These are phyloP conservation scores for Artemisiospiza belli DNA, from an alignment of 2,113 vertebrate genomes.

Conservation along the genomic window DNA sequence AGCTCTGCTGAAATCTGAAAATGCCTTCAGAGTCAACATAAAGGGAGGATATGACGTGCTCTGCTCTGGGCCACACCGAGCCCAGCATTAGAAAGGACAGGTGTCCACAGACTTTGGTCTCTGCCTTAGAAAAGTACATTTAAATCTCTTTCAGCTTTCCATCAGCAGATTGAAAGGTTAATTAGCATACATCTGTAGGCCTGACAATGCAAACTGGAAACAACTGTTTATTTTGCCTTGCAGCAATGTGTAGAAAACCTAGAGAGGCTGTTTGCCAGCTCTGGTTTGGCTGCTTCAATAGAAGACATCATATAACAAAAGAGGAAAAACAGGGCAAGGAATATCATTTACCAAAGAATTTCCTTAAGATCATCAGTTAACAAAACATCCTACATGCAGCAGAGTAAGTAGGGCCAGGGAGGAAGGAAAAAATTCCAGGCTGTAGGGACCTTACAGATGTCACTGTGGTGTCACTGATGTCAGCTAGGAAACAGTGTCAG, in stretches of 20 bases:
- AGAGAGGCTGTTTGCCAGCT: slow-evolving; percentile 38
- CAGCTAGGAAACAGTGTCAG: neutral
- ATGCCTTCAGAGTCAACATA: slow-evolving; percentile 14
- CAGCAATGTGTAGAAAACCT: slow-evolving; percentile 37
- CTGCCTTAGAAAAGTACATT: neutral
- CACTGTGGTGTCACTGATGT: neutral
- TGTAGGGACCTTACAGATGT: neutral
- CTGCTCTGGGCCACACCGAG: neutral
- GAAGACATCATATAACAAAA: slow-evolving; percentile 8
- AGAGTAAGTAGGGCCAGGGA: neutral
- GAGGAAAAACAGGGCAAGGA: neutral
- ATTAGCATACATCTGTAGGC: slow-evolving; percentile 46
- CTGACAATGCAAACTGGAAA: slow-evolving; percentile 33
- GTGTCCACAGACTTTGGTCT: slow-evolving; percentile 1
- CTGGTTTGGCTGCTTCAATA: slow-evolving; percentile 24
- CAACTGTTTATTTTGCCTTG: slow-evolving; percentile 64
- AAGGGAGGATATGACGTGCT: neutral
- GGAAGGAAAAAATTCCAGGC: neutral
- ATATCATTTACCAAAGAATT: neutral
- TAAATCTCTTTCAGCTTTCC: slow-evolving; percentile 20
- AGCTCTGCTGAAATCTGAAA: slow-evolving; percentile 8
- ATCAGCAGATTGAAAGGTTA: slow-evolving; percentile 5
- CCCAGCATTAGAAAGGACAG: neutral
- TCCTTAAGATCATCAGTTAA: neutral
- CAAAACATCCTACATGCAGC: neutral